Evolutionary conservation across 2,797 vertebrate species (phyloP), one percentile per base, ranked within the genome.

Genomic region (Hippocampus kuda): DNA sequence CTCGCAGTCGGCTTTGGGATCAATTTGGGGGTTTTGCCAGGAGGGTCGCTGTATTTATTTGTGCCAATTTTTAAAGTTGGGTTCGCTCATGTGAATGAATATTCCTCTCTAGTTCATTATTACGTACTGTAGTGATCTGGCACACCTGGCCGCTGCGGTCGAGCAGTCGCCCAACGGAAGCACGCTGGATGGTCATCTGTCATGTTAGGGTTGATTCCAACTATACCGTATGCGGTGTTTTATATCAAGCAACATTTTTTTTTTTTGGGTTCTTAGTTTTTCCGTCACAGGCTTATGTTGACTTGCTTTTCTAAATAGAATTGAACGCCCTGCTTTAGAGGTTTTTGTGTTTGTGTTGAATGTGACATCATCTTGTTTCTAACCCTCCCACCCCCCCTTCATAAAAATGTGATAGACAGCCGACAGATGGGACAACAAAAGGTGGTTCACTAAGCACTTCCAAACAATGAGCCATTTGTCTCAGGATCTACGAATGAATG

Each of bases 21-120:
- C 6, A 42, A 65, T 76, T 73, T 79, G 77, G 86, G 75, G 74
- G n/a, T 1, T 26, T 46, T 44, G 22, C 18, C 11, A 4, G 38
- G 38, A 22, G 27, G 48, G 65, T 46, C 18, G 26, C 20, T 4
- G 24, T 30, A 69, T 69, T 69, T 51, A 53, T 79, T 79, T 85
- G 88, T 89, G 88, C 87, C 83, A 90, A 89, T 76, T 75, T 87
- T 71, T 79, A n/a, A 83, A 75, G 73, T 78, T 66, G 71, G 76
- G 75, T 75, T 80, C 73, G 74, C 22, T 46, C 73, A 74, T 81
- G 78, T 80, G 68, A 86, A 65, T 46, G 63, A 44, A 30, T 48
- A 48, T 65, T 65, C 24, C 13, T 10, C n/a, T 44, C 6, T 65
- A 26, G 18, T 46, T 46, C 2, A 46, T 46, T 46, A 24, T 24